Conservation (phyloP, 92 coral and sea anemone genomes). For the Epizoanthus scotinus region DNA sequence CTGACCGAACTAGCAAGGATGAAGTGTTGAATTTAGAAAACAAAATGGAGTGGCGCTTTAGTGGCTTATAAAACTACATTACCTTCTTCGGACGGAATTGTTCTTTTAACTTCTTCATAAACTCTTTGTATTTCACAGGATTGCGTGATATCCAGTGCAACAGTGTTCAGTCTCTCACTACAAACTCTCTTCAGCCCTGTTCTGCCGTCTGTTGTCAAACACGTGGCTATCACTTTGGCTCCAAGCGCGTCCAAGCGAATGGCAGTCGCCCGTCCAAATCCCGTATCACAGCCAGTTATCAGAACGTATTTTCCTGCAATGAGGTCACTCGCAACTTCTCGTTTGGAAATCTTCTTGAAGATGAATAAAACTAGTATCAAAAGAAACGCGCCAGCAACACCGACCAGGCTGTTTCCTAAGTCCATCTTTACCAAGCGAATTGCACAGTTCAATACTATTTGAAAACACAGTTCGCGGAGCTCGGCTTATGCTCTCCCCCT, state of each 20-base stretch:
- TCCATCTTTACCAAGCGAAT: slow-evolving; percentile 8
- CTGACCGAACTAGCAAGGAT: too few relatives aligned
- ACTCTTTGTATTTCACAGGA: slow-evolving; percentile 46
- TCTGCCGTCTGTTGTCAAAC: slow-evolving; percentile 47
- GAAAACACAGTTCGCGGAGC: too few relatives aligned
- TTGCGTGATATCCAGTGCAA: slow-evolving; percentile 48
- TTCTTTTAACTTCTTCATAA: slow-evolving; percentile 39
- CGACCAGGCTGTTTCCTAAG: not conserved
- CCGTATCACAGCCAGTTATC: slow-evolving; percentile 63
- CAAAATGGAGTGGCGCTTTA: not conserved
- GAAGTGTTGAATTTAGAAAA: too few relatives aligned
- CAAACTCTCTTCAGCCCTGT: slow-evolving; percentile 35
- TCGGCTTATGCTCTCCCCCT: too few relatives aligned
- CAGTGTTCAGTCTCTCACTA: slow-evolving; percentile 31
- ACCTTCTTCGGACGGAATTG: slow-evolving; percentile 40
- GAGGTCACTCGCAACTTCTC: not conserved
- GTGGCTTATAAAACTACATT: not conserved
- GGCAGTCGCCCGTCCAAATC: slow-evolving; percentile 54
- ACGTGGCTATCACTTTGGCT: slow-evolving; percentile 53
- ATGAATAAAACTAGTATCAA: not conserved
- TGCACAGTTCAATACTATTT: too few relatives aligned
- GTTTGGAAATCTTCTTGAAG: slow-evolving; percentile 1
- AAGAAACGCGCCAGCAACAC: not conserved
- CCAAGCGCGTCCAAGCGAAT: slow-evolving; percentile 47
- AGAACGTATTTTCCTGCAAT: slow-evolving; percentile 30